Evolutionary conservation across 2,888 invertebrate species (phyloP).

Genomic region (Himalopsyche tibetana): DNA sequence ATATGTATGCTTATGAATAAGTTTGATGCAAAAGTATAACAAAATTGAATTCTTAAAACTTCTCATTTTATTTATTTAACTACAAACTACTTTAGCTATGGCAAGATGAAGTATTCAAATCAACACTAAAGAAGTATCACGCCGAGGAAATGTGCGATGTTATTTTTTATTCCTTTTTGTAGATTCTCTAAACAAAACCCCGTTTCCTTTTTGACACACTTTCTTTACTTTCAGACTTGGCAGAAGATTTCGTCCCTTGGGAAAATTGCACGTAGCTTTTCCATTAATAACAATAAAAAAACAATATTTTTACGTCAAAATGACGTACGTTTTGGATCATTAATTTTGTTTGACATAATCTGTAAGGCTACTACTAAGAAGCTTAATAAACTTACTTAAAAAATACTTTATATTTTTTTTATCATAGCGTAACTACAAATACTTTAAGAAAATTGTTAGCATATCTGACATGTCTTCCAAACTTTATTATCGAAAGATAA

Average conservation of each 20-base stretch:
- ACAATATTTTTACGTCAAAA: conserved; percentile 58
- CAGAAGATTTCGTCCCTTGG: conserved; percentile 55
- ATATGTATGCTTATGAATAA: too few species aligned
- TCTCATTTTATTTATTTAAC: not conserved
- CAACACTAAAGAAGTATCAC: conserved; percentile 27
- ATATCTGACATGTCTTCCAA: not conserved
- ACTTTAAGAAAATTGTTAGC: not conserved
- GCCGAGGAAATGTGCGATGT: conserved; percentile 9
- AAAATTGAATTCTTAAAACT: too few species aligned
- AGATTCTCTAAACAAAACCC: conserved; percentile 27
- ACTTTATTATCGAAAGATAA: too few species aligned
- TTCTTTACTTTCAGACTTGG: conserved; percentile 37
- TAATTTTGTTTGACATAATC: conserved; percentile 61
- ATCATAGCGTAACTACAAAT: not conserved
- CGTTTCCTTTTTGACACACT: conserved; percentile 28
- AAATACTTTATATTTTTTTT: conserved; percentile 9
- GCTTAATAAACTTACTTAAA: conserved; percentile 22
- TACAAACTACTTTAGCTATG: not conserved
- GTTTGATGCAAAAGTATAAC: too few species aligned
- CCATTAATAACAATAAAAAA: conserved; percentile 63
- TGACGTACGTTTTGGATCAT: conserved; percentile 58
- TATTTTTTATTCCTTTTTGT: conserved; percentile 34
- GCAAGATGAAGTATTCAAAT: conserved; percentile 12
- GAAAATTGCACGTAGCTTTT: conserved; percentile 59
- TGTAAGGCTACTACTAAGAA: conserved; percentile 26